Base-by-base conservation (phyloP, 2,797 vertebrate genomes). In the Myripristis jacobus region DNA sequence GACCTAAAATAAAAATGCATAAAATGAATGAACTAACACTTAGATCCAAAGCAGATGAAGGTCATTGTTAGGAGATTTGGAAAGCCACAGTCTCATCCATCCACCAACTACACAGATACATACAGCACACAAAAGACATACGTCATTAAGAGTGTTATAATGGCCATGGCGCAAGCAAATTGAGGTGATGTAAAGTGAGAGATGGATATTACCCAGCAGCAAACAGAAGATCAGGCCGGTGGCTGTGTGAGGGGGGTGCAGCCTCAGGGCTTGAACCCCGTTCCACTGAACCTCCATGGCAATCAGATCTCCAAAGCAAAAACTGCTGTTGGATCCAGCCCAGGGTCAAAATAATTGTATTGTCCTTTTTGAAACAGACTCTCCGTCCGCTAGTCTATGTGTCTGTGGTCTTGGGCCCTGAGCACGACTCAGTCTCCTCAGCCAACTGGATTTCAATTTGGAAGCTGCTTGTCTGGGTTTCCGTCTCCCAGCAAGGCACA, bases 201-300 rank as follows among this genome's bases (percentile, higher is more conserved):
- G 43, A 47, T 2, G 54, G 59, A 83, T 59, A 44, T 93, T 93
- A 95, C 94, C 92, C 50, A 94, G 79, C 71, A 93, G 76, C 47
- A 93, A 7, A 12, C 86, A 79, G 70, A 93, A 25, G 54, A 93
- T 77, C 79, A 94, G 73, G 68, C 75, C 47, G 38, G 79, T 29
- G 16, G 74, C 69, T 70, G 53, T 43, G 47, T 79, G 66, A 9
- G 70, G 62, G 73, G 80, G 72, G 72, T 83, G 86, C 69, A 67
- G 71, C 72, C 81, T 84, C 15, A n/a, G 66, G 78, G 78, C 61
- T 72, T 81, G 65, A 52, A 75, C 74, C 56, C 81, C 71, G 75
- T 38, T 80, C 80, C 85, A 81, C 87, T 53, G 82, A 73, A 86
- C 84, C 77, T 93, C 91, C 94, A 94, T 94, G 80, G 79, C 79